Evolutionary conservation across 2,888 invertebrate species (phyloP).

Genomic region (Tuberolachnus salignus): DNA sequence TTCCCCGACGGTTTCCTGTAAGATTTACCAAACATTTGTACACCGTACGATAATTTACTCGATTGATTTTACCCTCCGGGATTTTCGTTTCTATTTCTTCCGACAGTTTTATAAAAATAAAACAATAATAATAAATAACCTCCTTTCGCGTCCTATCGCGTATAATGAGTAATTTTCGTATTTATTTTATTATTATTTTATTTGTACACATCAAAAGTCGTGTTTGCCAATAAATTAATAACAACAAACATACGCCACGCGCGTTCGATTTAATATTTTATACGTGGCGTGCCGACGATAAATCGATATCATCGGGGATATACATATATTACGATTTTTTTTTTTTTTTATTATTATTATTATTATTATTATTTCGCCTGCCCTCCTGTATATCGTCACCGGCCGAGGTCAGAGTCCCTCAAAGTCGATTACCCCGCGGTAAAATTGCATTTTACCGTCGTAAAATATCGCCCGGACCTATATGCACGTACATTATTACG

Average conservation of each 20-base stretch:
- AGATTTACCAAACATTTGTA: not conserved
- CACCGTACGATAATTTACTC: not conserved
- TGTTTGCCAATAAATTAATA: conserved; percentile 12
- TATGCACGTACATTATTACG: too few relatives aligned
- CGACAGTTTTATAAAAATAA: too few relatives aligned
- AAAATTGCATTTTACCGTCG: conserved; percentile 19
- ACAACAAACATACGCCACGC: conserved; percentile 5
- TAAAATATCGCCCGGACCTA: not conserved
- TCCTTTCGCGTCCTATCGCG: not conserved
- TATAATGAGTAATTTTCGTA: not conserved
- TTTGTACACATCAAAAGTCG: not conserved
- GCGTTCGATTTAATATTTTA: conserved; percentile 18
- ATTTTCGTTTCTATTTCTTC: too few relatives aligned
- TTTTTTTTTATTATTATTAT: not conserved
- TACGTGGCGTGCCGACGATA: not conserved
- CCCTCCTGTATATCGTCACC: not conserved
- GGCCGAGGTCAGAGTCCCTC: not conserved
- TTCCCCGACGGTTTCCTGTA: too few relatives aligned
- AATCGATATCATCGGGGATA: conserved; percentile 14
- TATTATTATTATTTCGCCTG: not conserved
- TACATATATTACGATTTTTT: not conserved
- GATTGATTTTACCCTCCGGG: too few relatives aligned
- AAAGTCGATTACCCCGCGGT: not conserved
- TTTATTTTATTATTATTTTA: too few relatives aligned
- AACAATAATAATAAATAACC: not conserved